phyloP scores from a whole-genome alignment of 2,888 invertebrate genomes.

The Drosophila helvetica region DNA sequence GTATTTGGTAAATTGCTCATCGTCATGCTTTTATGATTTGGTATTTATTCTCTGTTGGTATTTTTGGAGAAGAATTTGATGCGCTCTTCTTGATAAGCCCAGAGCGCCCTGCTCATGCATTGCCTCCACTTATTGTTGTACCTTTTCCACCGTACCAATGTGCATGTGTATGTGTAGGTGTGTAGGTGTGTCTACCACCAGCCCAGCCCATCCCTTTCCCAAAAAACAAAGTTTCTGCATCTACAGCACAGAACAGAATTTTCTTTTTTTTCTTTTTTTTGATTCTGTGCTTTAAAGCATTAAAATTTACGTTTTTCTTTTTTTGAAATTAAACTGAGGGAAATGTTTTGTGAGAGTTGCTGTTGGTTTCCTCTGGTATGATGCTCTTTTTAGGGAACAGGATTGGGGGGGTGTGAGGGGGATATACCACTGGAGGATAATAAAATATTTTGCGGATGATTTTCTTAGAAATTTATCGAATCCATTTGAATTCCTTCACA shows the following conservation, averaged over 20 bases:
- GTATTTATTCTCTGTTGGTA: conserved; percentile 50
- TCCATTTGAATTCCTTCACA: too few relatives aligned
- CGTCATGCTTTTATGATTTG: conserved; percentile 80
- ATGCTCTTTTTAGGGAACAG: not conserved
- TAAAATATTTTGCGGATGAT: too few relatives aligned
- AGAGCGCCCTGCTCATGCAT: conserved; percentile 52
- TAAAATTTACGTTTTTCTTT: conserved; percentile 45
- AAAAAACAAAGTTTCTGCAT: conserved; percentile 5
- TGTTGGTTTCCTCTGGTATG: too few relatives aligned
- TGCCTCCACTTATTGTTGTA: conserved; percentile 69
- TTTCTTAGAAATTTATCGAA: too few relatives aligned
- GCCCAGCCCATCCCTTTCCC: conserved; percentile 51
- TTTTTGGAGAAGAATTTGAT: conserved; percentile 69
- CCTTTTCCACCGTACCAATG: conserved; percentile 12
- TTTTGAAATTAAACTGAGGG: not conserved
- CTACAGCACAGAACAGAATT: not conserved
- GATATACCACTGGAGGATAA: too few relatives aligned
- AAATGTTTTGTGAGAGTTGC: not conserved
- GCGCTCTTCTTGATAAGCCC: conserved; percentile 78
- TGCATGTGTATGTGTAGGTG: conserved; percentile 28
- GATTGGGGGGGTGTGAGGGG: too few relatives aligned
- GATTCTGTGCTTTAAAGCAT: conserved; percentile 23
- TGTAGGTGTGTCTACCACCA: conserved; percentile 72
- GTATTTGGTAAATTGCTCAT: conserved; percentile 73
- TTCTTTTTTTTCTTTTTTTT: not conserved